Evolutionary conservation across 2,888 invertebrate genomes (phyloP).

Genomic region (Gortyna flavago): DNA sequence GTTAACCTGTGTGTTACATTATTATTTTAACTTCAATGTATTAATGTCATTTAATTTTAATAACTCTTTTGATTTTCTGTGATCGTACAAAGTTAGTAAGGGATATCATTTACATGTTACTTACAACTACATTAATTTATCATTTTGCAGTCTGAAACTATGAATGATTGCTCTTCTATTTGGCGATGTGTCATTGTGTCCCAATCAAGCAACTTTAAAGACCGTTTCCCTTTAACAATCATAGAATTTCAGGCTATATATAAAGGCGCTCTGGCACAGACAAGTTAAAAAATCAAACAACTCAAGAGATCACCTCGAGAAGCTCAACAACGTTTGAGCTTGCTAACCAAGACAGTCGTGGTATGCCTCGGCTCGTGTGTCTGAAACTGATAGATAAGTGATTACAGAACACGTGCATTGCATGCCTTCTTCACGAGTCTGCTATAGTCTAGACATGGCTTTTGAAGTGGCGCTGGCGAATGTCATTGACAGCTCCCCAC

Average conservation of each 20-base stretch:
- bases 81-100: conserved; percentile 22
- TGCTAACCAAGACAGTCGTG: not conserved
- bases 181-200: not conserved
- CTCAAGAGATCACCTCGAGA: not conserved
- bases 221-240: conserved; percentile 7
- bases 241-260: not conserved
- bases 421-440: not conserved
- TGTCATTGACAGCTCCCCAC: not conserved
- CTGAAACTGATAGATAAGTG: not conserved
- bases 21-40: conserved; percentile 43
- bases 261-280: not conserved
- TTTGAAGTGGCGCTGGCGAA: not conserved
- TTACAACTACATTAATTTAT: conserved; percentile 10
- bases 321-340: not conserved
- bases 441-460: conserved; percentile 5
- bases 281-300: not conserved
- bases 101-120: conserved; percentile 51
- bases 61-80: conserved; percentile 2
- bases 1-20: conserved; percentile 62
- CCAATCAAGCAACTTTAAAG: not conserved
- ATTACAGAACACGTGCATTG: not conserved
- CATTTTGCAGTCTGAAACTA: conserved; percentile 13
- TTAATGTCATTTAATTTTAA: conserved; percentile 37
- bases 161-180: conserved; percentile 4
- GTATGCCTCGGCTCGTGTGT: not conserved